Evolutionary conservation across 2,113 vertebrate genomes (phyloP).

Genomic region (Channa argus): DNA sequence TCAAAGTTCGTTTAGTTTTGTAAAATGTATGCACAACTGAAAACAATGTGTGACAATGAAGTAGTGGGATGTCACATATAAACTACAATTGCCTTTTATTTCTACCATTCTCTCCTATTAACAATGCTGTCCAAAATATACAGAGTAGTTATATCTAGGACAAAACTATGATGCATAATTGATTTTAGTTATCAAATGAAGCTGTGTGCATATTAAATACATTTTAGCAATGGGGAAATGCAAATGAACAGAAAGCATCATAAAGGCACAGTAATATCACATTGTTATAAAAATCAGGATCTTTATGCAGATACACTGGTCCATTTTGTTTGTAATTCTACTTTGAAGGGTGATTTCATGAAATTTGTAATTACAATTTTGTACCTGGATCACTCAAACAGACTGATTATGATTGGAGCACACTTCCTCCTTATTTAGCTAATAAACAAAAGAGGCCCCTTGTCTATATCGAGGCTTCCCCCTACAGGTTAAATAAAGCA

Average conservation of each 20-base stretch:
- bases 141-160: too few relatives aligned
- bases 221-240: too few relatives aligned
- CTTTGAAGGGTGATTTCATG: not conserved
- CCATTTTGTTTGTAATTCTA: not conserved
- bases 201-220: too few relatives aligned
- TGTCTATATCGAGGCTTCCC: not conserved
- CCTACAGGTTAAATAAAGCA: conserved; percentile 7
- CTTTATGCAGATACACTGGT: too few relatives aligned
- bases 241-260: too few relatives aligned
- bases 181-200: not conserved
- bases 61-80: not conserved
- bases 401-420: not conserved
- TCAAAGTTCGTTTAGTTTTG: not conserved
- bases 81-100: too few relatives aligned
- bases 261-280: not conserved
- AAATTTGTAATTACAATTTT: too few relatives aligned
- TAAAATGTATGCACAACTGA: not conserved
- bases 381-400: not conserved
- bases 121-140: too few relatives aligned
- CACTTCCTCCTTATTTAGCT: too few relatives aligned
- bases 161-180: not conserved
- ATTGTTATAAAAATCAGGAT: not conserved
- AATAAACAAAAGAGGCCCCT: too few relatives aligned
- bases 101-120: not conserved
- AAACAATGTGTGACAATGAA: not conserved